Evolutionary conservation across 2,113 vertebrate genomes (phyloP).

Genomic region (Butorides virescens): DNA sequence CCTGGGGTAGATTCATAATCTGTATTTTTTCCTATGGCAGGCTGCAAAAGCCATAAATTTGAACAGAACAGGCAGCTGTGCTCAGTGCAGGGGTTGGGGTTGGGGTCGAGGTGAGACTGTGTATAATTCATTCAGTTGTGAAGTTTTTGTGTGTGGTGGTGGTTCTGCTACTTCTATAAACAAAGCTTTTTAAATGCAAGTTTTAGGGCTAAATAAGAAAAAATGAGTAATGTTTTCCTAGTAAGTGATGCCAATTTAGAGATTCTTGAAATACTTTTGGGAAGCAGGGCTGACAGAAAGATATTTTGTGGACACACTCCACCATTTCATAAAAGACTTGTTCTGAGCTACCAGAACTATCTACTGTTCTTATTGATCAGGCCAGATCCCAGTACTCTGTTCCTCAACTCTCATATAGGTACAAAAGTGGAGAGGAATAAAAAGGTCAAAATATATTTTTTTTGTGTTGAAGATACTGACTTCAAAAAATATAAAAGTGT

Average conservation of each 20-base stretch:
- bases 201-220: background rate
- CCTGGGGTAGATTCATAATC: background rate
- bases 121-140: background rate
- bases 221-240: background rate
- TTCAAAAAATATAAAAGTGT: background rate
- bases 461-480: background rate
- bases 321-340: background rate
- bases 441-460: background rate
- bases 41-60: background rate
- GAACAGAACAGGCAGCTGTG: background rate
- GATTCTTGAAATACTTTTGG: background rate
- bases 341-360: background rate
- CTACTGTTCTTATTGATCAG: background rate
- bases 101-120: background rate
- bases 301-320: background rate
- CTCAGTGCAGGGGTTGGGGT: background rate
- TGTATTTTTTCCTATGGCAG: background rate
- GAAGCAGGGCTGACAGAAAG: background rate
- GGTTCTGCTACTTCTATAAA: background rate
- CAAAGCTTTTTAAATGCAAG: background rate
- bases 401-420: background rate
- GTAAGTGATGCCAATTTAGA: background rate
- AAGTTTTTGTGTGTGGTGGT: rapidly evolving
- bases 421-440: background rate
- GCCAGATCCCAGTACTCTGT: background rate